Evolutionary conservation across 2,888 invertebrate species (phyloP).

Genomic region (Creontiades dilutus): DNA sequence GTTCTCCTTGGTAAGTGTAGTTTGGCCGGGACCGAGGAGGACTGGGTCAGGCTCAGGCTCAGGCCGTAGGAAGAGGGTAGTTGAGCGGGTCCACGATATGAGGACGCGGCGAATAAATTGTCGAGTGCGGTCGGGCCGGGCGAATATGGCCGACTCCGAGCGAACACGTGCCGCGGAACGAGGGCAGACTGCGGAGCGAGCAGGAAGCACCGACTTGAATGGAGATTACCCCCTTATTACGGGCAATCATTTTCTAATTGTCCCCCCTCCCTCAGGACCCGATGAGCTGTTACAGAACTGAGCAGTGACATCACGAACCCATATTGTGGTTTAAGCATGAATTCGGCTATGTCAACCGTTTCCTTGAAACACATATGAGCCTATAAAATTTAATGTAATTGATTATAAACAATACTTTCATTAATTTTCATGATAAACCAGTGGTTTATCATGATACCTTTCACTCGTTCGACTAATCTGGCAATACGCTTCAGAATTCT

Average conservation of each 20-base stretch:
- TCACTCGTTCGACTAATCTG: no score
- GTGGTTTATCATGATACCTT: no score
- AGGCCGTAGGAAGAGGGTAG: slow-evolving; percentile 19
- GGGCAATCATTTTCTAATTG: slow-evolving; percentile 44
- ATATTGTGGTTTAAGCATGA: no score
- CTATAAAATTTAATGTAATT: no score
- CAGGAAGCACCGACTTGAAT: slow-evolving; percentile 23
- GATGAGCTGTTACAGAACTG: slow-evolving; percentile 18
- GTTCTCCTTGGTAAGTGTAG: no score
- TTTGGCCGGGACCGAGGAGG: not conserved
- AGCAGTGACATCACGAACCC: not conserved
- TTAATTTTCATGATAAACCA: no score
- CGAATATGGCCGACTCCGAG: not conserved
- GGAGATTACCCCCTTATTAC: slow-evolving; percentile 40
- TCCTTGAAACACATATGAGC: no score
- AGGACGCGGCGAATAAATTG: slow-evolving; percentile 46
- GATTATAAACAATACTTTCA: no score
- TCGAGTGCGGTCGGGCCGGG: not conserved
- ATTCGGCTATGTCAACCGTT: no score
- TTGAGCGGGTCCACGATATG: slow-evolving; percentile 2
- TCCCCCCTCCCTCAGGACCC: not conserved
- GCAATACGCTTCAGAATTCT: no score
- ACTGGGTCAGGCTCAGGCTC: not conserved
- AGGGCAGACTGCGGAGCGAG: slow-evolving; percentile 42
- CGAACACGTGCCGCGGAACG: slow-evolving; percentile 52